phyloP scores from a whole-genome alignment of 1,140 invertebrate genomes.

The Sarcophaga bullata region DNA sequence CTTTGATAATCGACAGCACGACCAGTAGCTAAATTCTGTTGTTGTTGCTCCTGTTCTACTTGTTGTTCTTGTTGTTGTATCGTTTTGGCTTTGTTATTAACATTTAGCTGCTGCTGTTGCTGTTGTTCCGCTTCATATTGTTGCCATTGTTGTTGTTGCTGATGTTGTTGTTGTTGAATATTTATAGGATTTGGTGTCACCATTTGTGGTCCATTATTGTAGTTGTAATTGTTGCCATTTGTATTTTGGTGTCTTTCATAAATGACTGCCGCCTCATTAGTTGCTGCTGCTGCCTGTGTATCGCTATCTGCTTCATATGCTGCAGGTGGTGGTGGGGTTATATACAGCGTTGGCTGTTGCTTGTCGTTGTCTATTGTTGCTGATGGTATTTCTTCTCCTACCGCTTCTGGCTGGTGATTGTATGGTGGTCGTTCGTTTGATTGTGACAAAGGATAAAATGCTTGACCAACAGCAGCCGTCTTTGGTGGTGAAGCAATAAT shows the following conservation, averaged over 20 bases:
- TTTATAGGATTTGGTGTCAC: conserved; percentile 53
- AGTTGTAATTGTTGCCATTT: conserved; percentile 39
- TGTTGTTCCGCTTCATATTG: neutral
- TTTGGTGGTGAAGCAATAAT: neutral
- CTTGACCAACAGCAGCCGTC: neutral
- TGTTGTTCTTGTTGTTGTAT: neutral
- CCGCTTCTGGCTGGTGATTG: neutral
- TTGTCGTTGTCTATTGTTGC: neutral
- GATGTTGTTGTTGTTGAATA: conserved; percentile 47
- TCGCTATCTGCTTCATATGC: neutral
- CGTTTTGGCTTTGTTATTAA: neutral
- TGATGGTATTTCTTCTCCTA: neutral
- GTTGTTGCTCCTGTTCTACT: conserved; percentile 34
- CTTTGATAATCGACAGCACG: conserved; percentile 60
- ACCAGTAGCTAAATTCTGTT: conserved; percentile 54
- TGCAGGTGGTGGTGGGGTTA: conserved; percentile 38
- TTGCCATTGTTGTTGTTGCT: conserved; percentile 26
- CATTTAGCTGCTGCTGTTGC: conserved; percentile 14
- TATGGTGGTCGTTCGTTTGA: neutral
- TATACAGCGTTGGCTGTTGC: neutral
- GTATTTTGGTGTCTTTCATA: conserved; percentile 17
- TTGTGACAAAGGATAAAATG: conserved; percentile 27
- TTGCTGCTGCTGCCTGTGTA: conserved; percentile 22
- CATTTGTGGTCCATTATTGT: conserved; percentile 37
- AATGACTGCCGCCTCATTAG: conserved; percentile 33